phyloP scores from a whole-genome alignment of 2,113 vertebrate genomes.

The Leptocoma aspasia region DNA sequence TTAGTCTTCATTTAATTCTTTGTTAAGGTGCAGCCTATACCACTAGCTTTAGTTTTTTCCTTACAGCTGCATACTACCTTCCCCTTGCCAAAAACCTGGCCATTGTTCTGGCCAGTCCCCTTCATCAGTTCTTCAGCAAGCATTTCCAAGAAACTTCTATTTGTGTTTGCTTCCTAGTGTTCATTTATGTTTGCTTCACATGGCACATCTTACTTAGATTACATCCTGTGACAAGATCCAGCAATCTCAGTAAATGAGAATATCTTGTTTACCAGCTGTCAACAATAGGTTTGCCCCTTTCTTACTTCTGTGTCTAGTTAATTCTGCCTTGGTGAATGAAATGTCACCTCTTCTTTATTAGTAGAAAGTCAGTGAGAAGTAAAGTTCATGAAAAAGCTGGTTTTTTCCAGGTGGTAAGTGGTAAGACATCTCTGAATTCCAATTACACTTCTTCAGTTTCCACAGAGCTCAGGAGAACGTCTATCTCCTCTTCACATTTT shows the following conservation, averaged over 20 bases:
- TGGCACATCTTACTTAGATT: neutral
- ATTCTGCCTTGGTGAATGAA: neutral
- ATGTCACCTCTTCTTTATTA: neutral
- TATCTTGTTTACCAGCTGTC: neutral
- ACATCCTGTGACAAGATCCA: neutral
- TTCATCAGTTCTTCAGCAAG: neutral
- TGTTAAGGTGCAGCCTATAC: neutral
- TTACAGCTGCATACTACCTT: neutral
- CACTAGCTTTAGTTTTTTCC: neutral
- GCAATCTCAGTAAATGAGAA: neutral
- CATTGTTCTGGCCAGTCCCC: neutral
- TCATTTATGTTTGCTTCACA: neutral
- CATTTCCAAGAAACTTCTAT: neutral
- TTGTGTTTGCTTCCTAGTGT: neutral
- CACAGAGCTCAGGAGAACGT: accelerated
- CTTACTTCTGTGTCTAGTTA: neutral
- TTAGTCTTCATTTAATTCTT: neutral
- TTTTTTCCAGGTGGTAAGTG: neutral
- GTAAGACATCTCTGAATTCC: neutral
- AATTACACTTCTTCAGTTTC: neutral
- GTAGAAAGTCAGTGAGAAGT: neutral
- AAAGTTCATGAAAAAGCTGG: accelerated
- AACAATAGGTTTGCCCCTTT: neutral
- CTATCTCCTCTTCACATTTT: neutral
- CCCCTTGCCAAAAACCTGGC: neutral